Evolutionary conservation across 2,797 vertebrate species (phyloP), one percentile per base, ranked within the genome.

Genomic region (Odontamblyopus lacepedii): DNA sequence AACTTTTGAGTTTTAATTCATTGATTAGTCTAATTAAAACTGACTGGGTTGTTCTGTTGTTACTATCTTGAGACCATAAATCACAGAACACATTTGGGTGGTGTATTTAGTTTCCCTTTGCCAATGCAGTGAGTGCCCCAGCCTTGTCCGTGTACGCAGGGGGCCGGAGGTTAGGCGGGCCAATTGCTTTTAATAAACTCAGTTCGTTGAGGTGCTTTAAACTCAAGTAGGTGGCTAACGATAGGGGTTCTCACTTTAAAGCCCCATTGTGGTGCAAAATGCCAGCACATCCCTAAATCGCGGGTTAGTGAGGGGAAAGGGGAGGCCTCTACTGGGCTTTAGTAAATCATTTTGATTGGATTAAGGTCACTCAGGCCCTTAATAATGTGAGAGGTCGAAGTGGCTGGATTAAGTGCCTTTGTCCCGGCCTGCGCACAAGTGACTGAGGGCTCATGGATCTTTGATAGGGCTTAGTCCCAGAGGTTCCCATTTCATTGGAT

Each of bases 341-440:
- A 95, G 92, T 95, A 96, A 96, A 97, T 98, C 95, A 97, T 96
- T 96, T 95, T 96, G 96, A 98, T 97, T 98, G 96, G 96, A 98
- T 98, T 98, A 97, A 95, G 96, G 95, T 96, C 95, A 96, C 93
- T 84, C 93, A 85, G 88, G 95, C 93, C 94, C 93, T 95, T 95
- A 96, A 97, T 96, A 96, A 94, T 96, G 95, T 96, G 95, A 97
- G 94, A 95, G 97, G 96, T 98, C 93, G 95, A 87, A 92, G 95
- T 88, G 91, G 94, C 90, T 91, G 94, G 95, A 96, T 96, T 96
- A 96, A 95, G 93, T 93, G 91, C 91, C 93, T 96, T 97, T 97
- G 95, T 95, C 88, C 82, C 85, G 82, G 84, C 82, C 88, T 86
- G 82, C 87, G 82, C 76, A 89, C 82, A 69, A 92, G 88, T 92